Evolutionary conservation across 1,140 invertebrate genomes (phyloP).

Genomic region (Cydia pomonella): DNA sequence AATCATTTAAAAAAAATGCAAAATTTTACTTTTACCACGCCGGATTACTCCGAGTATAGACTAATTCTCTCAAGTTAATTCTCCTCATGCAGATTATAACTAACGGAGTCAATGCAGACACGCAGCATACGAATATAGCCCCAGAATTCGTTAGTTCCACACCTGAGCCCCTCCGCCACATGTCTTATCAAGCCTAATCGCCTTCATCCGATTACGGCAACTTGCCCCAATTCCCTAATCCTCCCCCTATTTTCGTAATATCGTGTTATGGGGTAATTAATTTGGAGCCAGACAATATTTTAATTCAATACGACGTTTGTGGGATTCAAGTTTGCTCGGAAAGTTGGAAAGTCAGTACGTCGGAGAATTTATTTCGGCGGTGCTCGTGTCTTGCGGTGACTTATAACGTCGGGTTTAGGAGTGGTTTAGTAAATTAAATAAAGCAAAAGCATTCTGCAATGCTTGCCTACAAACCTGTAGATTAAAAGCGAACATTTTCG

Average conservation of each 20-base stretch:
- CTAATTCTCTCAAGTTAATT: neutral
- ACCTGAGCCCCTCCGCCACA: conserved; percentile 27
- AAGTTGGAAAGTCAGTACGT: conserved; percentile 36
- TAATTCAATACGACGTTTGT: conserved; percentile 71
- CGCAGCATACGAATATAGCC: neutral
- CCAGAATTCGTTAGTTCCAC: conserved; percentile 20
- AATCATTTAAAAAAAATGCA: neutral
- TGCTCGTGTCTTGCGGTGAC: conserved; percentile 22
- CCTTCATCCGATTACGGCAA: conserved; percentile 36
- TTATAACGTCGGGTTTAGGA: neutral
- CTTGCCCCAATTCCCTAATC: conserved; percentile 48
- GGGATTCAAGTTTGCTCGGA: conserved; percentile 61
- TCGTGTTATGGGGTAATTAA: conserved; percentile 72
- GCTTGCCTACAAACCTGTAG: neutral
- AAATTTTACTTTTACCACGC: neutral
- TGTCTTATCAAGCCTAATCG: conserved; percentile 32
- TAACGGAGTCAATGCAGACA: neutral
- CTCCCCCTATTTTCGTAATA: conserved; percentile 53
- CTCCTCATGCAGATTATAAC: neutral
- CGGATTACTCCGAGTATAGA: neutral
- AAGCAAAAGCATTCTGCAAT: neutral
- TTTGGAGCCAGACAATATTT: conserved; percentile 67
- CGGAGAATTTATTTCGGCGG: conserved; percentile 18
- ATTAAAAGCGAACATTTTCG: neutral
- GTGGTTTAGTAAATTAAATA: conserved; percentile 15